Evolutionary conservation across 2,113 vertebrate genomes (phyloP), one percentile per base, ranked within the genome.

Genomic region (Plecturocebus donacophilus): DNA sequence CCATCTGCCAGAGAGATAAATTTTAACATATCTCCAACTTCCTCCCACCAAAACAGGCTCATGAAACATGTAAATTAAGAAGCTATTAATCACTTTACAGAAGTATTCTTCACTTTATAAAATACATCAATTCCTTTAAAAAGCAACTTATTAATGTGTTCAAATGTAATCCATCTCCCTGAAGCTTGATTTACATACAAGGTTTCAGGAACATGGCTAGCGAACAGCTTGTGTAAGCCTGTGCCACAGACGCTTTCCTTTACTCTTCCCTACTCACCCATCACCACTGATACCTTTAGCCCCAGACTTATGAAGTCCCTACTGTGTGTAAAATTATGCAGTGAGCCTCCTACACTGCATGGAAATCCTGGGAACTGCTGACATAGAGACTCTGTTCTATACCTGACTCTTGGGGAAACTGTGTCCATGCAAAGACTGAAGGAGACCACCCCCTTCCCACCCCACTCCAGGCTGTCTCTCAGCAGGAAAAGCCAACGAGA

Each of bases 101-200:
- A 79, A 73, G 47, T 23, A 75, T 23, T 81, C 25, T n/a, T 68
- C 40, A 79, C 23, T 85, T 73, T 81, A 20, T 66, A 88, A 86
- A 66, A 40, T 86, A 16, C 11, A 81, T 23, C 90, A 93, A 30
- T 79, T 94, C 86, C 47, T 95, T 84, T 94, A 38, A 79, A 82
- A 94, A n/a, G 70, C 45, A 80, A 61, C 35, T 85, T 83, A 47
- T 91, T 58, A 32, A 8, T 77, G 42, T 30, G 52, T 92, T 90
- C 66, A n/a, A 70, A 76, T 47, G 54, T 32, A 81, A 49, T 68
- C 5, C 27, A 42, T 66, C 40, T 80, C 11, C 19, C 32, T 13
- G 68, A 83, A 25, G 75, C 35, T 47, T 42, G 70, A 64, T 21
- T 42, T 17, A 83, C 27, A 40, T 1, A 27, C 17, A 54, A 32